Evolutionary conservation across 2,797 vertebrate species (phyloP).

Genomic region (Rhadinocentrus ornatus): DNA sequence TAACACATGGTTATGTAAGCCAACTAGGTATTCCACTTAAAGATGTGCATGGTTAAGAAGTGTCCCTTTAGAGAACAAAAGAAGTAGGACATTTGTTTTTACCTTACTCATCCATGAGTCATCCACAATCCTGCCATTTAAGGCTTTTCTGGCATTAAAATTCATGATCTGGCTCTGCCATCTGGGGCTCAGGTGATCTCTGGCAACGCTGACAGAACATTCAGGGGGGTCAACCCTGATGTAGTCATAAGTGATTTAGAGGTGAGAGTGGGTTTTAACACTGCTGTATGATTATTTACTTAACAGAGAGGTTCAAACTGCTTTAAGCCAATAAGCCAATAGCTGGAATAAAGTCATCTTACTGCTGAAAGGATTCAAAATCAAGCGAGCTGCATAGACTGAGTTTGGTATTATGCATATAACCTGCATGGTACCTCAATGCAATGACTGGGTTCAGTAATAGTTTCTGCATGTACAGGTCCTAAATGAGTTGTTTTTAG

Average conservation of each 20-base stretch:
- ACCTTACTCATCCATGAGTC: conserved; percentile 29
- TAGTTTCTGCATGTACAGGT: not conserved
- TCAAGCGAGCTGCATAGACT: conserved; percentile 24
- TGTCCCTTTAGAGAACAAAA: conserved; percentile 28
- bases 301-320: conserved; percentile 16
- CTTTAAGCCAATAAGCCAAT: not conserved
- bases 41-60: conserved; percentile 11
- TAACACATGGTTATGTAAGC: conserved; percentile 21
- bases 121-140: conserved; percentile 19
- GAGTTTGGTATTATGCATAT: conserved; percentile 1
- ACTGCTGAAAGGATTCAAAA: conserved; percentile 17
- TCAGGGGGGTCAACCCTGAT: conserved; percentile 16
- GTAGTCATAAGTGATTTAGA: not conserved
- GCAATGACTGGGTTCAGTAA: no score
- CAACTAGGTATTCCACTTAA: conserved; percentile 6
- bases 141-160: conserved; percentile 43
- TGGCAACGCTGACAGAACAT: conserved; percentile 7
- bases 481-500: not conserved
- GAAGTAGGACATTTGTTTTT: conserved; percentile 36
- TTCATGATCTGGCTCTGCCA: conserved; percentile 27
- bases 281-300: not conserved
- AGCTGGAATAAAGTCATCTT: not conserved
- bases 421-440: no score
- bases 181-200: conserved; percentile 29
- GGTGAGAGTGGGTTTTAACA: not conserved